Evolutionary conservation across 2,113 vertebrate species (phyloP).

Genomic region (Terrapene triunguis): DNA sequence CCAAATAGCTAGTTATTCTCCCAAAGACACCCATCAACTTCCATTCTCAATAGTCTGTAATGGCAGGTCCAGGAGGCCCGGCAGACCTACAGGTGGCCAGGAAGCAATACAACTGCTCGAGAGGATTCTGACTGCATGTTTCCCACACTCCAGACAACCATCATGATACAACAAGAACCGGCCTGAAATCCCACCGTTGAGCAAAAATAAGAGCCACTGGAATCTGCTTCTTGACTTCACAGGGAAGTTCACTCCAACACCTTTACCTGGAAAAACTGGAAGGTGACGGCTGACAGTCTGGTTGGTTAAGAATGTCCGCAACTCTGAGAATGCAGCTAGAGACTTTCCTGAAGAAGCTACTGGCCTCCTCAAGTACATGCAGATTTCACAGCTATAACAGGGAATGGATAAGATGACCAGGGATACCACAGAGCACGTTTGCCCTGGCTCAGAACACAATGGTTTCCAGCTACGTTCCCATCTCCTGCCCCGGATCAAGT

Average conservation of each 20-base stretch:
- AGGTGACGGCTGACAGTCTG: not conserved
- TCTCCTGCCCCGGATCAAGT: not conserved
- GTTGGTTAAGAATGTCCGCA: not conserved
- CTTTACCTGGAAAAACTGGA: not conserved
- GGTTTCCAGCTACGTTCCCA: not conserved
- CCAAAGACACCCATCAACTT: not conserved
- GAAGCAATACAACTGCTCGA: not conserved
- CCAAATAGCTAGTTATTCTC: not conserved
- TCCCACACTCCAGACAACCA: not conserved
- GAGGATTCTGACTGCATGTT: not conserved
- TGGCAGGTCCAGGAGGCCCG: conserved; percentile 23
- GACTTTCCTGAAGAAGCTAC: rapidly evolving
- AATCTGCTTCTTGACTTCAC: not conserved
- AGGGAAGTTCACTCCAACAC: not conserved
- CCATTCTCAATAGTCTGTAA: conserved; percentile 33
- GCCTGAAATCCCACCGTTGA: rapidly evolving
- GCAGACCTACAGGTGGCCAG: not conserved
- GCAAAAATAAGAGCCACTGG: not conserved
- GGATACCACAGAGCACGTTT: not conserved
- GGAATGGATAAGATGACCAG: not conserved
- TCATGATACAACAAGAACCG: not conserved
- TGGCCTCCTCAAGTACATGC: not conserved
- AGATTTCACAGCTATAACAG: not conserved
- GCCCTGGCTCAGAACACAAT: not conserved
- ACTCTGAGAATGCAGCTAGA: rapidly evolving